Evolutionary conservation across 1,140 invertebrate species (phyloP).

Genomic region (Heliconius nattereri): DNA sequence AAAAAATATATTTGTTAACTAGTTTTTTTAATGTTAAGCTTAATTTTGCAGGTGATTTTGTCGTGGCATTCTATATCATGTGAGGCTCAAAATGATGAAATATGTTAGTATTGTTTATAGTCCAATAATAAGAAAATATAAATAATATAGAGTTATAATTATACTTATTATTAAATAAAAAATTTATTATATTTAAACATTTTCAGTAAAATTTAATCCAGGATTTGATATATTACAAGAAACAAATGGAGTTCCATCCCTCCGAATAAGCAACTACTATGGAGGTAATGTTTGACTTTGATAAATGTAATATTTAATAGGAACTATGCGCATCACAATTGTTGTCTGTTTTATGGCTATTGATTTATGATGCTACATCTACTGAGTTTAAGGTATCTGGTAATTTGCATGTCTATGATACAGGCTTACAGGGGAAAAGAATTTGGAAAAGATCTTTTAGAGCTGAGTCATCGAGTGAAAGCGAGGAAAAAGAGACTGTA

Average conservation of each 20-base stretch:
- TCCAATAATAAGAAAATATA: not conserved
- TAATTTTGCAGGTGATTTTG: conserved; percentile 45
- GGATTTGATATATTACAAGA: conserved; percentile 58
- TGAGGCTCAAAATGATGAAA: conserved; percentile 43
- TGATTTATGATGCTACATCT: not conserved
- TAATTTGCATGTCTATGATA: not conserved
- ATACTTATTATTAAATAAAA: too few relatives aligned
- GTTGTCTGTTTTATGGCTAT: not conserved
- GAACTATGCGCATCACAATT: not conserved
- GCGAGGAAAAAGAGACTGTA: conserved; percentile 41
- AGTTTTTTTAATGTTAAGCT: not conserved
- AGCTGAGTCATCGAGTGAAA: conserved; percentile 45
- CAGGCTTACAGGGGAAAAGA: conserved; percentile 16
- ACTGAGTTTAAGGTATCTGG: not conserved
- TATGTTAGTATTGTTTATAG: conserved; percentile 38
- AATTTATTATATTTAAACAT: not conserved
- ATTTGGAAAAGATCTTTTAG: conserved; percentile 33
- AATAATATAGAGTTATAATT: not conserved
- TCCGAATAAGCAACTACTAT: conserved; percentile 54
- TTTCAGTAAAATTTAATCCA: conserved; percentile 61
- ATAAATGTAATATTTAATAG: conserved; percentile 16
- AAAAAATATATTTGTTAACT: not conserved
- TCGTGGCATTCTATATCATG: conserved; percentile 31
- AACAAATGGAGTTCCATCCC: conserved; percentile 48
- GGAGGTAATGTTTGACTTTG: conserved; percentile 46